phyloP scores from a whole-genome alignment of 1,140 invertebrate species.

The Trachymyrmex septentrionalis region DNA sequence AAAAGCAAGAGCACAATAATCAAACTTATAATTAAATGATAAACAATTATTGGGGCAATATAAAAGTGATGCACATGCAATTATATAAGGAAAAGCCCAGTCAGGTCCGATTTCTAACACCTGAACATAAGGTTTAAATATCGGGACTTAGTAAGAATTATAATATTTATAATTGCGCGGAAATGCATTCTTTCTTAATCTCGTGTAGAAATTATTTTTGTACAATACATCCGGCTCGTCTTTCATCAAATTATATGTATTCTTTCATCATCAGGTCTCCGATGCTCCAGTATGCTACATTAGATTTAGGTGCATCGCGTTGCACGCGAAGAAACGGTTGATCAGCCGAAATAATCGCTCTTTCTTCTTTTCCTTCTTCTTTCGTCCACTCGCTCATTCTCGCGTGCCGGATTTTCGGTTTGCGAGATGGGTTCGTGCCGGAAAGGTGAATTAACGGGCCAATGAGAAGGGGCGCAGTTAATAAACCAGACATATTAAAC shows the following conservation, averaged over 20 bases:
- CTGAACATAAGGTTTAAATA: not conserved
- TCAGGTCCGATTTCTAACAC: too few relatives aligned
- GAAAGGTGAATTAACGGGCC: conserved; percentile 74
- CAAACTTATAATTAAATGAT: too few relatives aligned
- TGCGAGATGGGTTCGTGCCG: conserved; percentile 17
- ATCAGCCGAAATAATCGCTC: not conserved
- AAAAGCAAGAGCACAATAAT: too few relatives aligned
- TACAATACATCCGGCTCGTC: conserved; percentile 43
- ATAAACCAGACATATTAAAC: conserved; percentile 84
- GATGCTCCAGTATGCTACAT: conserved; percentile 10
- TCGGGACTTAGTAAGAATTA: not conserved
- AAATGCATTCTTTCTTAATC: not conserved
- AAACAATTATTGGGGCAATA: too few relatives aligned
- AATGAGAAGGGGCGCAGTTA: conserved; percentile 77
- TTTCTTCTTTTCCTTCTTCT: not conserved
- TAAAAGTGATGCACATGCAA: too few relatives aligned
- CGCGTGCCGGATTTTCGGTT: conserved; percentile 66
- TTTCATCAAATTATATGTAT: conserved; percentile 53
- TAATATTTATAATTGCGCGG: not conserved
- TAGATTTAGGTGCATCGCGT: not conserved
- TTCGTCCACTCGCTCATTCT: not conserved
- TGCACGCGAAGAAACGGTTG: conserved; percentile 47
- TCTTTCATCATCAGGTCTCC: conserved; percentile 57
- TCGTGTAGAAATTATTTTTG: not conserved
- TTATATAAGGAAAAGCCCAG: too few relatives aligned